Evolutionary conservation across 2,113 vertebrate species (phyloP).

Genomic region (Ochotona curzoniae): DNA sequence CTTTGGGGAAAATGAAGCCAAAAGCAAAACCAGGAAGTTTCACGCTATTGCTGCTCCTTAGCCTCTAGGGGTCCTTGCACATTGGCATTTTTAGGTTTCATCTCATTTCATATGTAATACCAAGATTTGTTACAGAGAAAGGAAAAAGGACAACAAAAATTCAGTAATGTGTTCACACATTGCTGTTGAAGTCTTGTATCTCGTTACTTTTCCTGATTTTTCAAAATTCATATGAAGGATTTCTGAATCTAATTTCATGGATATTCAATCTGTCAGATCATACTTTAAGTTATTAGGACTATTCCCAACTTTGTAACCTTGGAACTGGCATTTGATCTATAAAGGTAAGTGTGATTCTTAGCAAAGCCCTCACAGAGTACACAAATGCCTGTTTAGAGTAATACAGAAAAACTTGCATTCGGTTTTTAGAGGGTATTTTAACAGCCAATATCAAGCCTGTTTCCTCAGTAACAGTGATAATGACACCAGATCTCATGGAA

Average conservation of each 20-base stretch:
- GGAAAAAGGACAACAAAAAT: conserved; percentile 1
- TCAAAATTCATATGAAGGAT: background rate
- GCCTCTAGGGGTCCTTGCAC: background rate
- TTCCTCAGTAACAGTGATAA: background rate
- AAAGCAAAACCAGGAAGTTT: background rate
- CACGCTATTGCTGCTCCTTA: background rate
- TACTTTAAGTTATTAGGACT: background rate
- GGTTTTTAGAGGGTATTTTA: background rate
- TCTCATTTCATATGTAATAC: background rate
- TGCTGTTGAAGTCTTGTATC: background rate
- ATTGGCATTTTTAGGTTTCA: background rate
- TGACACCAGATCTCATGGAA: background rate
- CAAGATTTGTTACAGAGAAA: background rate
- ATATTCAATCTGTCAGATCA: background rate
- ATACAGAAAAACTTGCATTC: too few species aligned
- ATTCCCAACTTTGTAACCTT: background rate
- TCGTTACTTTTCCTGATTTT: conserved; percentile 16
- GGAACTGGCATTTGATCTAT: background rate
- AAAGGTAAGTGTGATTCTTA: background rate
- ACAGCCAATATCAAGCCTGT: background rate
- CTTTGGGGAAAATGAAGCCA: background rate
- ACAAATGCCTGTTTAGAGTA: background rate
- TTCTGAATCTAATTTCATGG: background rate
- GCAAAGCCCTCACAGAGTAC: background rate
- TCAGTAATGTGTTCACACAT: background rate